phyloP scores from a whole-genome alignment of 1,140 invertebrate species.

The Drosophila neocordata region DNA sequence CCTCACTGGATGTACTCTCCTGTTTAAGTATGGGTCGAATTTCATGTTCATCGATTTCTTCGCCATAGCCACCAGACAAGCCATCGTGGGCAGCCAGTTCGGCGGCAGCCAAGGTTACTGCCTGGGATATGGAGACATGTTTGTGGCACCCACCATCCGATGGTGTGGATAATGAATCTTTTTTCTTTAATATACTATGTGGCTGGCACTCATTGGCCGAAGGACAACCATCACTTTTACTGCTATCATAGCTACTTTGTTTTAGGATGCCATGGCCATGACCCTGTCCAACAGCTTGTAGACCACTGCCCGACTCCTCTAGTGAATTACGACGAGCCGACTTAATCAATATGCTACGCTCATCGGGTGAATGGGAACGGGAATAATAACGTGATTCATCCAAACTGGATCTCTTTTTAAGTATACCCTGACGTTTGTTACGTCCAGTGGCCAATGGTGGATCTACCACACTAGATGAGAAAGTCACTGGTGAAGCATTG shows the following conservation, averaged over 20 bases:
- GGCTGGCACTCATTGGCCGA: constrained; percentile 86
- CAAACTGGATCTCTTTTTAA: constrained; percentile 91
- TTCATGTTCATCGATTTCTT: constrained; percentile 84
- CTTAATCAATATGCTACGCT: constrained; percentile 76
- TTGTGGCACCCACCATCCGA: constrained; percentile 82
- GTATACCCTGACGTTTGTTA: constrained; percentile 88
- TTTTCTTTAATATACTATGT: constrained; percentile 89
- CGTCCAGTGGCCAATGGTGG: constrained; percentile 79
- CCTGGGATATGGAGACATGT: constrained; percentile 89
- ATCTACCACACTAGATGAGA: constrained; percentile 87
- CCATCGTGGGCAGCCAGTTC: constrained; percentile 70
- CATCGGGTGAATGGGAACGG: constrained; percentile 82
- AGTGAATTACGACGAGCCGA: constrained; percentile 83
- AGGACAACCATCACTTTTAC: constrained; percentile 84
- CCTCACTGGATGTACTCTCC: constrained; percentile 70
- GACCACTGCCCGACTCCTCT: constrained; percentile 65
- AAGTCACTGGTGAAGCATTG: constrained; percentile 87
- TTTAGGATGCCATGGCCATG: constrained; percentile 87
- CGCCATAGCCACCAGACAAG: constrained; percentile 17
- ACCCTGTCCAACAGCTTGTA: constrained; percentile 23
- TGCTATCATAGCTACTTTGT: constrained; percentile 85
- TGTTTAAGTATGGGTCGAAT: constrained; percentile 90
- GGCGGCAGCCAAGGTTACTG: constrained; percentile 87
- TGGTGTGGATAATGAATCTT: constrained; percentile 86
- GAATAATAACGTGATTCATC: constrained; percentile 87